Percentiles rank a stretch among this genome's conserved stretches.
phyloP scores from a whole-genome alignment of 2,113 vertebrate species.

The Dolichotis patagonum region DNA sequence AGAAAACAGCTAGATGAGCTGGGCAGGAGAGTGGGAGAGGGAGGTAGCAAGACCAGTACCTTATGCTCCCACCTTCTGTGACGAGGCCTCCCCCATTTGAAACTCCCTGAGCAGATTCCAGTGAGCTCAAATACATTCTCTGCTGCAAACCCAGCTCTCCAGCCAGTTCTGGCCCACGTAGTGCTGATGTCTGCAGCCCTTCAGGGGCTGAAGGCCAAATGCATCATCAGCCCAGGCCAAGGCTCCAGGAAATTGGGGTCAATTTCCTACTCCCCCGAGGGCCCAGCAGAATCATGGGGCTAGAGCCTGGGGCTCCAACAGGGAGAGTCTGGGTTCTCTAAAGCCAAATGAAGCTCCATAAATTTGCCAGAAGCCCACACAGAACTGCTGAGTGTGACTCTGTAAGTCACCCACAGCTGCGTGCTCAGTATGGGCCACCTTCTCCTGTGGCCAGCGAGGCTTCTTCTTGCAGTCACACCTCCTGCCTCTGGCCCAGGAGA shows the following conservation, averaged over 20 bases:
- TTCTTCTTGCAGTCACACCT: background rate
- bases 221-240: constrained; percentile 76
- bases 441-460: background rate
- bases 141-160: constrained; percentile 53
- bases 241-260: constrained; percentile 82
- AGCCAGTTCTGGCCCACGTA: constrained; percentile 75
- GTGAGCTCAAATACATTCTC: constrained; percentile 44
- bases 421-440: background rate
- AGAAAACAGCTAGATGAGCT: background rate
- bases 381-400: background rate
- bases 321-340: constrained; percentile 63
- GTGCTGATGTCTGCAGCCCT: constrained; percentile 81
- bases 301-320: constrained; percentile 64
- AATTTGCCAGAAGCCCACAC: background rate
- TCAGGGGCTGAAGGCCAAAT: constrained; percentile 77
- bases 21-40: background rate
- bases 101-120: constrained; percentile 61
- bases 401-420: background rate
- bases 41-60: background rate
- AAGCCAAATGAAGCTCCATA: constrained; percentile 2
- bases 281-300: constrained; percentile 73
- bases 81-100: background rate
- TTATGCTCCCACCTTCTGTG: background rate
- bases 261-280: constrained; percentile 73
- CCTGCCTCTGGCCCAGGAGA: background rate